Evolutionary conservation across 2,113 vertebrate genomes (phyloP).

Genomic region (Cheilinus undulatus): DNA sequence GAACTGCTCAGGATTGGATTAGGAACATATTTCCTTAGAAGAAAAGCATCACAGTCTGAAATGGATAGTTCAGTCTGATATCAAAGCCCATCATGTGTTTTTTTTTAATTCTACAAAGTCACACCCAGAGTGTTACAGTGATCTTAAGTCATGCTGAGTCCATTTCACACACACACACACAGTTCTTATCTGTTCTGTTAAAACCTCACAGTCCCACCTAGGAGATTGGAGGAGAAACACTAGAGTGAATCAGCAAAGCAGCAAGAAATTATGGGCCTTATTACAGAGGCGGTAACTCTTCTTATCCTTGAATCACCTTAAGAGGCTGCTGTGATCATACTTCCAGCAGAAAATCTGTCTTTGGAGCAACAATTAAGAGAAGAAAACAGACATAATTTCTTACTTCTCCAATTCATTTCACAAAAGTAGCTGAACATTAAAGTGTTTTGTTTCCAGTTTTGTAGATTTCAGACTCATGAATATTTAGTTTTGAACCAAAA

Average conservation of each 20-base stretch:
- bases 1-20: slow-evolving; percentile 73
- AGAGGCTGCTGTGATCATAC: slow-evolving; percentile 46
- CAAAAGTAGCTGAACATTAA: slow-evolving; percentile 25
- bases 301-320: slow-evolving; percentile 53
- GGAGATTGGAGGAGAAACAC: slow-evolving; percentile 43
- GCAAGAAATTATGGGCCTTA: slow-evolving; percentile 31
- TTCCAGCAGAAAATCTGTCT: slow-evolving; percentile 33
- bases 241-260: slow-evolving; percentile 20
- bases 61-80: slow-evolving; percentile 56
- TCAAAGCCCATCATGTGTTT: slow-evolving; percentile 62
- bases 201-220: slow-evolving; percentile 33
- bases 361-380: slow-evolving; percentile 55
- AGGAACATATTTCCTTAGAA: slow-evolving; percentile 63
- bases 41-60: slow-evolving; percentile 58
- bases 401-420: neutral
- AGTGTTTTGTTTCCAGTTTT: slow-evolving; percentile 52
- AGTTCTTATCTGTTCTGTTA: slow-evolving; percentile 22
- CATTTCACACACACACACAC: slow-evolving; percentile 53
- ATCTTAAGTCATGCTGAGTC: slow-evolving; percentile 63
- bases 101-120: slow-evolving; percentile 44
- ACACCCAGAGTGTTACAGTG: slow-evolving; percentile 20
- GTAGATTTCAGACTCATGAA: slow-evolving; percentile 37
- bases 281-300: slow-evolving; percentile 17
- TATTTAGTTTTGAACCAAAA: slow-evolving; percentile 5
- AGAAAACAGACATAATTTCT: slow-evolving; percentile 43